Base-by-base conservation (phyloP, 1,140 invertebrate genomes). In the Drosophila rufa region DNA sequence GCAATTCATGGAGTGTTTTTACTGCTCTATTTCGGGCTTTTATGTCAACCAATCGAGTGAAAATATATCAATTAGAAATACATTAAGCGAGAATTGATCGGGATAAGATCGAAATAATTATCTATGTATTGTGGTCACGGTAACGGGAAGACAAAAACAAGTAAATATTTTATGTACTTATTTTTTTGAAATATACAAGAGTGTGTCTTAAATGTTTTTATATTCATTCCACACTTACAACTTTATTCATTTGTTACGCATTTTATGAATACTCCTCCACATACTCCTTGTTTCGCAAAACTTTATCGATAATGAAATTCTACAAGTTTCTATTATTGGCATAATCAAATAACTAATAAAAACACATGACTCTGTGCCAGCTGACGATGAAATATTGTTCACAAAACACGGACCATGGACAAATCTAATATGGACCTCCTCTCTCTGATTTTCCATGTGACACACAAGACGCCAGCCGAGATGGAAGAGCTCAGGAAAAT, bases 341-440 rank as follows among this genome's bases (percentile, higher is more conserved):
- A 84, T 90, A 90, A 89, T 90, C 80, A 86, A 75, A 75, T 75
- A 86, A 82, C 75, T 86, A 82, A 87, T 87, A 86, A 76, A 79
- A 79, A 38, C 59, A 58, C 57, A 78, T 40, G 57, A 55, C 56
- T 64, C 60, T 47, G 59, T 77, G 61, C 73, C 85, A 89, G 82
- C 78, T 89, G 85, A 73, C 53, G 75, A 84, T 89, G 85, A 89
- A 89, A 89, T 89, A 89, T 89, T 84, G 85, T 90, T 56, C 85
- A 68, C 78, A 74, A 69, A 90, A 81, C 85, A 75, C 11, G 64
- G 30, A 22, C 51, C 33, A 8, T 15, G 33, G 33, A 38, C 64
- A 77, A 68, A 77, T 77, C 74, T 77, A 77, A 89, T 83, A 71
- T 87, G 84, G 45, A 48, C 42, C 65, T 57, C 50, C 15, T 51